Percentiles rank a stretch among this genome's conserved stretches.
These are phyloP conservation scores for Ochropacha duplaris DNA, from an alignment of 2,888 invertebrate genomes.

Conservation along the genomic window DNA sequence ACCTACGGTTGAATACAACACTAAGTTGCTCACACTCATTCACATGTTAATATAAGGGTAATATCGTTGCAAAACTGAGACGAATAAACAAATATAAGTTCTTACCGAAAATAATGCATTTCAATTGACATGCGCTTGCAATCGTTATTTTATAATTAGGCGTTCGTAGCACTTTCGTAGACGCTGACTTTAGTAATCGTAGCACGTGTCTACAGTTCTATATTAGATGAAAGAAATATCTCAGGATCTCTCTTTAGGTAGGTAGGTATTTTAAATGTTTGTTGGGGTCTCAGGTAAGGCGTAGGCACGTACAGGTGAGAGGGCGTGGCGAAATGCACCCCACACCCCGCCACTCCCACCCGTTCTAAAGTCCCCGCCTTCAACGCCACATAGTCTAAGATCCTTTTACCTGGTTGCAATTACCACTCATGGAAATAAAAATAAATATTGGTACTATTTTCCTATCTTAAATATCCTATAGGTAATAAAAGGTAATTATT, in stretches of 20 bases:
- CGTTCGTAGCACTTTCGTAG: slow-evolving; percentile 5
- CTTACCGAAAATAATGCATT: neutral
- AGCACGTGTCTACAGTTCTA: neutral
- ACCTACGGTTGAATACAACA: slow-evolving; percentile 10
- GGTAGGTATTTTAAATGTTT: too few relatives aligned
- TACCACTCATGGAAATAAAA: neutral
- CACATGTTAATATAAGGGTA: neutral
- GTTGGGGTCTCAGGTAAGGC: slow-evolving; percentile 20
- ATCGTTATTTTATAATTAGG: neutral
- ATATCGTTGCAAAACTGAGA: neutral
- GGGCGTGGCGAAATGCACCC: slow-evolving; percentile 50
- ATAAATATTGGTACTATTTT: neutral
- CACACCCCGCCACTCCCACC: slow-evolving; percentile 30
- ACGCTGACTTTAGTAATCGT: slow-evolving; percentile 1
- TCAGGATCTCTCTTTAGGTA: neutral
- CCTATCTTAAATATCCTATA: too few relatives aligned
- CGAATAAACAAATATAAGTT: neutral
- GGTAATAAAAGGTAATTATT: neutral
- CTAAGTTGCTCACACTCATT: slow-evolving; percentile 13
- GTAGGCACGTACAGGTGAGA: slow-evolving; percentile 54
- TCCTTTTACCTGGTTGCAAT: neutral
- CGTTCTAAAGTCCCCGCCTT: slow-evolving; percentile 18
- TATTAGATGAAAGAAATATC: neutral
- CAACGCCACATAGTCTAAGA: slow-evolving; percentile 4
- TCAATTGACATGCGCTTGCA: neutral